phyloP scores from a whole-genome alignment of 2,797 vertebrate genomes.

The Sebastes kiyomatsui region DNA sequence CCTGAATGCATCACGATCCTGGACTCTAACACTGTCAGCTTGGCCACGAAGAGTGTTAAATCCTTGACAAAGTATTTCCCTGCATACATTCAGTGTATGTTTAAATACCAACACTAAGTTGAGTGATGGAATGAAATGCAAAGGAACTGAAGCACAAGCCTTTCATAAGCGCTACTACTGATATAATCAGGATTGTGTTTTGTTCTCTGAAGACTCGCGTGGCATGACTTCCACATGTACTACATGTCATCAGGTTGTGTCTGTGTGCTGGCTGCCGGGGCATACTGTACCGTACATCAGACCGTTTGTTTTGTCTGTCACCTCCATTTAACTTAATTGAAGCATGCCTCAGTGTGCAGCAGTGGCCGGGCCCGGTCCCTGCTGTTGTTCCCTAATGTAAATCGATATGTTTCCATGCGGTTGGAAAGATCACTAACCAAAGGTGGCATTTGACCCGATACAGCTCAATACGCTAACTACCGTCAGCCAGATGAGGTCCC shows the following conservation, averaged over 20 bases:
- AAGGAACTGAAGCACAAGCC: background rate
- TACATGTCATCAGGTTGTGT: slow-evolving; percentile 18
- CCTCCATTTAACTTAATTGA: slow-evolving; percentile 71
- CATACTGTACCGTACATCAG: slow-evolving; percentile 18
- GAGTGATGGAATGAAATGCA: background rate
- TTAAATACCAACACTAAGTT: background rate
- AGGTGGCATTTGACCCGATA: slow-evolving; percentile 78
- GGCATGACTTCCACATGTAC: slow-evolving; percentile 2
- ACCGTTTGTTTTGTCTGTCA: slow-evolving; percentile 64
- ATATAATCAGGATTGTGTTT: background rate
- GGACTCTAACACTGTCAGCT: background rate
- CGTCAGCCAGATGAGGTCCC: slow-evolving; percentile 71
- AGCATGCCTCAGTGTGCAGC: slow-evolving; percentile 57
- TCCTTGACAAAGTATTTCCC: background rate
- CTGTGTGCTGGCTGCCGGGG: background rate
- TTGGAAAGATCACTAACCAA: slow-evolving; percentile 76
- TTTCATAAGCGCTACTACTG: background rate
- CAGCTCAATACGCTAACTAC: slow-evolving; percentile 70
- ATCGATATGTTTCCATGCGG: slow-evolving; percentile 78
- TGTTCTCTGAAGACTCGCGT: slow-evolving; percentile 1
- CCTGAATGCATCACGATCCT: background rate
- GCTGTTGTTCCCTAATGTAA: slow-evolving; percentile 72
- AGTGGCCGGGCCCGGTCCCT: slow-evolving; percentile 6
- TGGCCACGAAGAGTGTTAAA: background rate
- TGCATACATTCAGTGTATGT: background rate